phyloP scores from a whole-genome alignment of 2,797 vertebrate species.

The Lepus oiostolus region DNA sequence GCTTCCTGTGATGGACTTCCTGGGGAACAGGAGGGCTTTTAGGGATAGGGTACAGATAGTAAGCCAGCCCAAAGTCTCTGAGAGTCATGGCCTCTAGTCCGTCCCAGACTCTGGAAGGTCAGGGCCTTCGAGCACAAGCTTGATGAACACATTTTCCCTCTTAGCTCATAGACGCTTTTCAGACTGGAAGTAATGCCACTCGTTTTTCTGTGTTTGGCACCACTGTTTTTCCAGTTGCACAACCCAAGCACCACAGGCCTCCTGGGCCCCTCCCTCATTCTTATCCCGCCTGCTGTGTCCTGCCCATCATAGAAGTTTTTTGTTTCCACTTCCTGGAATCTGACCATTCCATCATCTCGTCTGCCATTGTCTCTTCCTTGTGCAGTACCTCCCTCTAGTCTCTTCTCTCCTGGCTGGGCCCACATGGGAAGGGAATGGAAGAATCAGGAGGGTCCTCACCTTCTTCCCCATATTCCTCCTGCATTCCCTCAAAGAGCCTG shows the following conservation, averaged over 20 bases:
- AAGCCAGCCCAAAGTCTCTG: not conserved
- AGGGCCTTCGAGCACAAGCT: rapidly evolving
- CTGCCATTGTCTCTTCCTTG: rapidly evolving
- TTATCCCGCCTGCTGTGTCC: rapidly evolving
- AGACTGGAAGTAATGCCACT: not conserved
- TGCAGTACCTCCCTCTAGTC: rapidly evolving
- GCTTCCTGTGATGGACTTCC: rapidly evolving
- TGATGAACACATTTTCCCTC: not conserved
- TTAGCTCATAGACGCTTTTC: not conserved
- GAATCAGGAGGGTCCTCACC: rapidly evolving
- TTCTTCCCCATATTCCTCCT: not conserved
- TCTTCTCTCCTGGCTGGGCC: not conserved
- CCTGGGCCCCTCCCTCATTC: rapidly evolving
- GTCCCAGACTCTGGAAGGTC: not conserved
- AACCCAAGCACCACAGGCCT: no score
- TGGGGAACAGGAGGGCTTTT: not conserved
- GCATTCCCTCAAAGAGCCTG: not conserved
- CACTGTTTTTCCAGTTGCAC: rapidly evolving
- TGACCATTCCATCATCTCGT: rapidly evolving
- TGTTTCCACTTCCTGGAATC: rapidly evolving
- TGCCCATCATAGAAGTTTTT: not conserved
- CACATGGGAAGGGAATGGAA: not conserved
- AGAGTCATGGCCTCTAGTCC: not conserved
- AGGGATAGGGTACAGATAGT: not conserved
- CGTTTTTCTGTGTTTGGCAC: rapidly evolving